These are phyloP conservation scores for Egretta garzetta DNA, from an alignment of 2,113 vertebrate genomes.

Conservation along the genomic window DNA sequence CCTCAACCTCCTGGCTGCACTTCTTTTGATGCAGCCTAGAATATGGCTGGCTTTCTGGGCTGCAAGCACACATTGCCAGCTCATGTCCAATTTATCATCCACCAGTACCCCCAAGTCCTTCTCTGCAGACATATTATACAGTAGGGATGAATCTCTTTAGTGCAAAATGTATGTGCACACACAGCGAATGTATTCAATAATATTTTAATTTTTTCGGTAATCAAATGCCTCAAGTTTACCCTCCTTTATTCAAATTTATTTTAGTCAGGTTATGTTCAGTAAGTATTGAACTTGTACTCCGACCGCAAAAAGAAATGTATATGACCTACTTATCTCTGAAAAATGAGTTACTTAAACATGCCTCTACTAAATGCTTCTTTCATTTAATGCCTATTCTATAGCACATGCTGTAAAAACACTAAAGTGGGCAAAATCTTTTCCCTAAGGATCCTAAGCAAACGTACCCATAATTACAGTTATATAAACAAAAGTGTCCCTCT, in stretches of 20 bases:
- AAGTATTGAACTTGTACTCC: background rate
- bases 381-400: conserved; percentile 1
- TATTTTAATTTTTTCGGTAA: background rate
- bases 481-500: conserved; percentile 41
- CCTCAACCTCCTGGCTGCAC: rapidly evolving
- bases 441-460: conserved; percentile 4
- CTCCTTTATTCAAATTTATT: background rate
- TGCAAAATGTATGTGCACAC: background rate
- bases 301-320: background rate
- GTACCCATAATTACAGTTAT: conserved; percentile 20
- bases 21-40: background rate
- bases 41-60: rapidly evolving
- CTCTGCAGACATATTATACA: background rate
- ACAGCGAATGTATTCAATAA: background rate
- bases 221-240: background rate
- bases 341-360: background rate
- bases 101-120: background rate
- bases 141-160: background rate
- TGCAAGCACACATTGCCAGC: rapidly evolving
- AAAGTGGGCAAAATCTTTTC: conserved; percentile 21
- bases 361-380: background rate
- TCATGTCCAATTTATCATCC: background rate
- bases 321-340: background rate
- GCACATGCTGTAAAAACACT: background rate
- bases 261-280: background rate